phyloP scores from a whole-genome alignment of 2,888 invertebrate species.

The Drosophila pegasa region DNA sequence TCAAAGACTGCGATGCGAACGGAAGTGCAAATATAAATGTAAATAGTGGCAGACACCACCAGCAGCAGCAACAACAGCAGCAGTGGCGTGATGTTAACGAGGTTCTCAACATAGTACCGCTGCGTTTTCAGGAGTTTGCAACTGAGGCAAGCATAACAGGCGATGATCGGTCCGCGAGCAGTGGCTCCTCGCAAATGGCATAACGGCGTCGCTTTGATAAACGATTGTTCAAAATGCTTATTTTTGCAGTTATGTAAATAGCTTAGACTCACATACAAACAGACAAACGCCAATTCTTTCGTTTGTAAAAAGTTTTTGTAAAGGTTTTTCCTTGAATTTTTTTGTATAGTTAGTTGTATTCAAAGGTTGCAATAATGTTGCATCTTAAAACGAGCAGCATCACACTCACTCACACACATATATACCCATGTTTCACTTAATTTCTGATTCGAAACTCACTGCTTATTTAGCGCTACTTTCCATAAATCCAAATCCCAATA shows the following conservation, averaged over 20 bases:
- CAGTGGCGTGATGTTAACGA: slow-evolving; percentile 66
- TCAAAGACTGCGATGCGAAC: slow-evolving; percentile 23
- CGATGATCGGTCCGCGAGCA: slow-evolving; percentile 62
- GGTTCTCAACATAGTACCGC: slow-evolving; percentile 74
- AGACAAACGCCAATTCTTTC: slow-evolving; percentile 34
- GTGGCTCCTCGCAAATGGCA: slow-evolving; percentile 70
- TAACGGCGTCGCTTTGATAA: slow-evolving; percentile 40
- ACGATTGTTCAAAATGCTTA: slow-evolving; percentile 26
- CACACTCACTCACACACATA: slow-evolving; percentile 49
- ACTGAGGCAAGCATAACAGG: slow-evolving; percentile 42
- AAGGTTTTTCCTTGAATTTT: slow-evolving; percentile 45
- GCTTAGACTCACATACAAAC: slow-evolving; percentile 32
- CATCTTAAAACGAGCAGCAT: slow-evolving; percentile 73
- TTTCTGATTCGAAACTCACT: slow-evolving; percentile 27
- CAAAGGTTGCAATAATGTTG: slow-evolving; percentile 79
- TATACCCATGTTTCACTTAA: slow-evolving; percentile 28
- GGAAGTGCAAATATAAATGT: slow-evolving; percentile 12
- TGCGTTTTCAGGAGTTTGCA: slow-evolving; percentile 64
- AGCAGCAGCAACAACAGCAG: slow-evolving; percentile 33
- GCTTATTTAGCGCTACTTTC: slow-evolving; percentile 44
- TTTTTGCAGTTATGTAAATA: slow-evolving; percentile 37
- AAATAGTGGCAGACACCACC: slow-evolving; percentile 33
- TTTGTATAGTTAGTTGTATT: slow-evolving; percentile 75
- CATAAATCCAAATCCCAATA: slow-evolving; percentile 26
- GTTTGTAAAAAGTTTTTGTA: slow-evolving; percentile 51